A percentile compares a stretch with the other conserved stretches of the same genome.
phyloP scores from a whole-genome alignment of 1,140 invertebrate species.

The Venturia canescens region DNA sequence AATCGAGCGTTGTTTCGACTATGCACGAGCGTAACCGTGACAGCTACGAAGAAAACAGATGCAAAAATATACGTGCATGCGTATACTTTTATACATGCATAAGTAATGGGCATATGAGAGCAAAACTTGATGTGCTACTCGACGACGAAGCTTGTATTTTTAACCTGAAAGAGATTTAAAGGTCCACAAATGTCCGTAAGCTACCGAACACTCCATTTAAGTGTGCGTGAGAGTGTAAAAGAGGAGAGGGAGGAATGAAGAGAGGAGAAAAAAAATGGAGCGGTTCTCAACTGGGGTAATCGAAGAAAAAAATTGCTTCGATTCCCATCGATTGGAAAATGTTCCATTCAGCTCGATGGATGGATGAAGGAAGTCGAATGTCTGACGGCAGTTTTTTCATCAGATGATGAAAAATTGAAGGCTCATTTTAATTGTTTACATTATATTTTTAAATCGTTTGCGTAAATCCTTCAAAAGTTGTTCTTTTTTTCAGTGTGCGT shows the following conservation, averaged over 20 bases:
- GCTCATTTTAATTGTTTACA: too few relatives aligned
- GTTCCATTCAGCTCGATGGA: too few relatives aligned
- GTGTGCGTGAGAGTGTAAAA: slow-evolving; percentile 19
- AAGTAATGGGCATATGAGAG: background rate
- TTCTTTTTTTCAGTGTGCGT: too few relatives aligned
- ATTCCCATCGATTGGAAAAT: too few relatives aligned
- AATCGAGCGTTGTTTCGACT: slow-evolving; percentile 2
- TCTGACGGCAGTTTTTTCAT: too few relatives aligned
- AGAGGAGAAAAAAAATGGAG: slow-evolving; percentile 51
- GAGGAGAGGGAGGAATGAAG: slow-evolving; percentile 49
- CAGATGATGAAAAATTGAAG: too few relatives aligned
- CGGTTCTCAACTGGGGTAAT: background rate
- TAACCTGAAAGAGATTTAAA: slow-evolving; percentile 49
- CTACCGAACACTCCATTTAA: slow-evolving; percentile 4
- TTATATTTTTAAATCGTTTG: too few relatives aligned
- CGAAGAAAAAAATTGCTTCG: too few relatives aligned
- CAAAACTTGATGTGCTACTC: background rate
- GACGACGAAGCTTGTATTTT: slow-evolving; percentile 53
- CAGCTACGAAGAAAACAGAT: background rate
- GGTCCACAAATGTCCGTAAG: slow-evolving; percentile 10
- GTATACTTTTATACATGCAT: background rate
- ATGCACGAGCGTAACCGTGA: background rate
- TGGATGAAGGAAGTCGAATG: too few relatives aligned
- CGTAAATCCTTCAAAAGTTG: too few relatives aligned
- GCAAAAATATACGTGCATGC: background rate